Evolutionary conservation across 2,113 vertebrate genomes (phyloP), one percentile per base, ranked within the genome.

Genomic region (Tamias sibiricus): DNA sequence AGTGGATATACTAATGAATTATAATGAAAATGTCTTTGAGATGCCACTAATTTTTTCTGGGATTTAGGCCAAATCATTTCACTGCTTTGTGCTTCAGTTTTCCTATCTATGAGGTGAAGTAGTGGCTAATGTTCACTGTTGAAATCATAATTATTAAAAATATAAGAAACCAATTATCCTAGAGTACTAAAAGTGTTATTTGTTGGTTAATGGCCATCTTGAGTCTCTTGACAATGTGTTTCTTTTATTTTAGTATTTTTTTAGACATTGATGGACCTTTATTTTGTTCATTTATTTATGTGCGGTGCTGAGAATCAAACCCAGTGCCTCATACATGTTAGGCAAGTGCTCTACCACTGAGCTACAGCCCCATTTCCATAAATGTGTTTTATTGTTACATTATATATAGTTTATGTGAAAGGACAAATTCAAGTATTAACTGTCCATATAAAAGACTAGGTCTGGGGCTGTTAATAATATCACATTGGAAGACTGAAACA

Each of bases 11-110:
- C 14, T 94, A 10, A 62, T 91, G 10, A 83, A 40, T 86, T 91
- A 37, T 10, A 91, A 13, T 92, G 92, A 69, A 68, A n/a, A 49
- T 49, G 47, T 49, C 54, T 57, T 37, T 32, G 35, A 64, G 76
- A 68, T 90, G 62, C 16, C 91, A 64, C 40, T 84, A 37, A 88
- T 24, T 77, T 85, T 90, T 95, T 97, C 28, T 91, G 64, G 86
- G 37, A 66, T 12, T 40, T 89, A 28, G 47, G n/a, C 12, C 86
- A 90, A 32, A 57, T 6, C 26, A 57, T 4, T 69, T 94, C 19
- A 26, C 68, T 95, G 64, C 37, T 93, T 91, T 84, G 30, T 95
- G 17, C 22, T 80, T 97, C 35, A 59, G 0, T 95, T 88, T 81
- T n/a, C 26, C 66, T 87, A 20, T 64, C 44, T 94, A 12, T 89